Conservation (phyloP, 1,140 invertebrate species). For the Macrobrachium rosenbergii region DNA sequence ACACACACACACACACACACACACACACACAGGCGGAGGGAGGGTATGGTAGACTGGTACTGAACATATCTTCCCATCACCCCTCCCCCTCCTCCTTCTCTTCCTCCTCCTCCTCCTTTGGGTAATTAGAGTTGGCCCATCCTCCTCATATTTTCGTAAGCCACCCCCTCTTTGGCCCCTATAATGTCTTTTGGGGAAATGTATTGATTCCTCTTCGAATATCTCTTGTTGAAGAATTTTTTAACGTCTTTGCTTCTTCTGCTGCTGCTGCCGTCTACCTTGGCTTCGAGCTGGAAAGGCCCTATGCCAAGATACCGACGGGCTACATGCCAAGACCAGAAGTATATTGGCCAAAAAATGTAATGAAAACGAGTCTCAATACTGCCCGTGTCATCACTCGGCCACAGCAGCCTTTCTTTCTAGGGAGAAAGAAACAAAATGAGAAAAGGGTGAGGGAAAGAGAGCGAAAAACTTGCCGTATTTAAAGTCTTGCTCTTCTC, state of each 20-base stretch:
- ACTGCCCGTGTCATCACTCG: background rate
- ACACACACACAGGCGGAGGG: no score
- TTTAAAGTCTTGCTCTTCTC: no score
- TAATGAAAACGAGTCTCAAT: slow-evolving; percentile 34
- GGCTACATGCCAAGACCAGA: slow-evolving; percentile 42
- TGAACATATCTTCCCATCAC: no score
- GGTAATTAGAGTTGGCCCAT: slow-evolving; percentile 12
- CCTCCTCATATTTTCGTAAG: no score
- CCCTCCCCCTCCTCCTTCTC: background rate
- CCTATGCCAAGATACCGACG: slow-evolving; percentile 47
- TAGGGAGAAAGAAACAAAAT: background rate
- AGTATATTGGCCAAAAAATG: slow-evolving; percentile 26
- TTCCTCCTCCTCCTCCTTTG: background rate
- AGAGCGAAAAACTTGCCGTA: background rate
- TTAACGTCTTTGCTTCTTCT: slow-evolving; percentile 10
- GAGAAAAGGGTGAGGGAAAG: background rate
- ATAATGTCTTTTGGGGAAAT: slow-evolving; percentile 8
- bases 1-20: no score
- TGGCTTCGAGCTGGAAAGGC: background rate
- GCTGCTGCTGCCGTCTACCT: no score
- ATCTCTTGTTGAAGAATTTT: slow-evolving; percentile 53
- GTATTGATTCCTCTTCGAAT: slow-evolving; percentile 31
- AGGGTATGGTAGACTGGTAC: no score
- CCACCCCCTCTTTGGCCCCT: no score
- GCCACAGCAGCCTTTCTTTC: background rate